These are phyloP conservation scores for Pocillopora meandrina DNA, from an alignment of 92 coral and sea anemone species.

Conservation along the genomic window DNA sequence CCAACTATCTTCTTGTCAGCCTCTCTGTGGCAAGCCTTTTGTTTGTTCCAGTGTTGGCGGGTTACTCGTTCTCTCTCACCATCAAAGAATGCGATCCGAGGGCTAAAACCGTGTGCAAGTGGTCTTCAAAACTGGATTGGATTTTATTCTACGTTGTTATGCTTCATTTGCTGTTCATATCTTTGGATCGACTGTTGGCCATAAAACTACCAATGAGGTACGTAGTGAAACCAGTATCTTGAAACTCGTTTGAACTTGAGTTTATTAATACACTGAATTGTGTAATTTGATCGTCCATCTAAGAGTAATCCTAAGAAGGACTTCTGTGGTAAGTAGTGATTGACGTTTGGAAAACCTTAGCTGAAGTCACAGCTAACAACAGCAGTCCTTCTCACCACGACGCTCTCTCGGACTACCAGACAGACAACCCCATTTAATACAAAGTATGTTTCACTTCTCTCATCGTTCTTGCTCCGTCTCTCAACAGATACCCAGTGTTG, in stretches of 20 bases:
- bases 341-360: background rate
- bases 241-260: background rate
- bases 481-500: constrained; percentile 20
- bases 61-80: constrained; percentile 11
- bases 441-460: background rate
- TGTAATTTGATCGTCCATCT: no score
- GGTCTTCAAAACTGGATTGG: constrained; percentile 18
- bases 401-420: background rate
- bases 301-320: no score
- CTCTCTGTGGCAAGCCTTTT: constrained; percentile 31
- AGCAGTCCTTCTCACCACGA: background rate
- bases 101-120: background rate
- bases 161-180: constrained; percentile 14
- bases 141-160: constrained; percentile 33
- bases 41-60: constrained; percentile 15
- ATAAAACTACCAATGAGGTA: constrained; percentile 43
- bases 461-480: background rate
- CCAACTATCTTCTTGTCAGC: constrained; percentile 40
- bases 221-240: background rate
- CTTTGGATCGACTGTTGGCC: constrained; percentile 39
- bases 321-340: no score
- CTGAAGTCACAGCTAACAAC: background rate
- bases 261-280: background rate
- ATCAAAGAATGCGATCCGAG: constrained; percentile 7
- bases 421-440: no score